Percentiles rank a stretch among this genome's conserved stretches.
Evolutionary conservation across 2,113 vertebrate genomes (phyloP).

Genomic region (Numida meleagris): DNA sequence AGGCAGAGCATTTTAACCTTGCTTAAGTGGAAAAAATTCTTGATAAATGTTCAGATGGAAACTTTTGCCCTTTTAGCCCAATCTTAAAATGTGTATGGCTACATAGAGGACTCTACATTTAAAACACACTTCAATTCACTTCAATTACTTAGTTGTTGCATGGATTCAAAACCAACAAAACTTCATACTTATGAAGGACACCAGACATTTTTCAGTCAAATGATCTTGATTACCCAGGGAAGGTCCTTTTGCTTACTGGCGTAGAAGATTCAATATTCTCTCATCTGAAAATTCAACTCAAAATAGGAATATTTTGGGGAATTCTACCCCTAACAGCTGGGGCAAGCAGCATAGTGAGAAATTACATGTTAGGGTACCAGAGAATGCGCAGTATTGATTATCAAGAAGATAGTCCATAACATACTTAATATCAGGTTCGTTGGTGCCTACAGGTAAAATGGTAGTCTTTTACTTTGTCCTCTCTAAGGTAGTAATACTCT

Average conservation of each 20-base stretch:
- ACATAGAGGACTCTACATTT: neutral
- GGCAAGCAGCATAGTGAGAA: neutral
- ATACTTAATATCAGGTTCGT: neutral
- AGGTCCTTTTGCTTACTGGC: neutral
- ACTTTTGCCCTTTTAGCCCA: neutral
- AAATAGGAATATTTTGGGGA: neutral
- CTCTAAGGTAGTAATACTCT: neutral
- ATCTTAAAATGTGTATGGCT: neutral
- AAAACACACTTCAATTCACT: neutral
- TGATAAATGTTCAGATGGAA: neutral
- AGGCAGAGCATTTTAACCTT: neutral
- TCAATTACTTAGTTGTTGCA: neutral
- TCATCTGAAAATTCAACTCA: neutral
- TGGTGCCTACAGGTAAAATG: neutral
- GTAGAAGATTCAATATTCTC: neutral
- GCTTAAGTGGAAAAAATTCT: neutral
- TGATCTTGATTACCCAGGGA: neutral
- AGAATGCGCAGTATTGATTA: neutral
- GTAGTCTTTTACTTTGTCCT: neutral
- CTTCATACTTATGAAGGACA: neutral
- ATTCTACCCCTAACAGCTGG: neutral
- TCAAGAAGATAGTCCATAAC: neutral
- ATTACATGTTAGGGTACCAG: neutral
- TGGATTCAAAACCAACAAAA: neutral
- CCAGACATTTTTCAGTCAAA: neutral